Base-by-base conservation (phyloP, 1,140 invertebrate genomes). In the Drosophila tristis region DNA sequence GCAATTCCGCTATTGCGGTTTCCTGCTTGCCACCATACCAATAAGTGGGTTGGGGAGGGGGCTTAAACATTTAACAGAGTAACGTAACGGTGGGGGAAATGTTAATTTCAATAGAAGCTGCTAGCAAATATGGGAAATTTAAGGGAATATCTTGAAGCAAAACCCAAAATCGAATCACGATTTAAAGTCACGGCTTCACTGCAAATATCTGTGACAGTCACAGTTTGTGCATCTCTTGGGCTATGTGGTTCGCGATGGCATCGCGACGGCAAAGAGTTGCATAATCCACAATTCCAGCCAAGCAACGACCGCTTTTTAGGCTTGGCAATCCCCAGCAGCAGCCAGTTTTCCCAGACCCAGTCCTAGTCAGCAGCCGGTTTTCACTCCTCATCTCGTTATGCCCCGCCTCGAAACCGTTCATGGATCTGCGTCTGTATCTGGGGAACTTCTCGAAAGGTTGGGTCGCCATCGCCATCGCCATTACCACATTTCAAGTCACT, bases 341-440 rank as follows among this genome's bases (percentile, higher is more conserved):
- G 43, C 56, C 56, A 58, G 56, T 58, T 58, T 58, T 47, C 44
- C 25, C 43, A 54, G 31, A 42, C 31, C 68, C 47, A 58, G 67
- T 47, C 43, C 63, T 13, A 67, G 39, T 15, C 43, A n/a, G 29
- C 51, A 71, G 67, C 67, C 68, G 66, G 68, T 61, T 60, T 71
- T 61, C 31, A 26, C n/a, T 48, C 20, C 20, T 48, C 45, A 53
- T 54, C 61, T 29, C 61, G 61, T 39, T 39, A 39, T 39, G 35
- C 35, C 35, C 35, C 35, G 11, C 35, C 35, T 39, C 35, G 35
- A 39, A 39, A 13, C 4, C 35, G 35, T 45, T 16, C 20, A 26
- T 2, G 20, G 60, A 66, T 65, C 60, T 63, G 63, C 44, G 39
- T n/a, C 35, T 39, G 35, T 39, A 25, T 49, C 20, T 49, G 20